Percentiles rank a stretch among this genome's conserved stretches.
Evolutionary conservation across 2,888 invertebrate genomes (phyloP).

Genomic region (Gari tellinella): DNA sequence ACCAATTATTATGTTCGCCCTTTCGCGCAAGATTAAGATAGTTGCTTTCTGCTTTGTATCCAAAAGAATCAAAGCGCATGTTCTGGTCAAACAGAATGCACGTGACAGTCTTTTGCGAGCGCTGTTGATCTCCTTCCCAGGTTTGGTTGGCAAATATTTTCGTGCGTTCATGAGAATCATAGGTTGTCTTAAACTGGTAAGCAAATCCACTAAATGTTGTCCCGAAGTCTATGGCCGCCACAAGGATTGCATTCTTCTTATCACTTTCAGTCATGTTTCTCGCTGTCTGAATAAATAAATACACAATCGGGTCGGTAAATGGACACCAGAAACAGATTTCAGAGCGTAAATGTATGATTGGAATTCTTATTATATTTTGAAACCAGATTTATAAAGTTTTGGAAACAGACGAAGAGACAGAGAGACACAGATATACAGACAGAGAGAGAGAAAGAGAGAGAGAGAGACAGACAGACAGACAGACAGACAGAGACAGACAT

Average conservation of each 20-base stretch:
- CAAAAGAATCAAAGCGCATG: slow-evolving; percentile 37
- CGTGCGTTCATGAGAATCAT: slow-evolving; percentile 28
- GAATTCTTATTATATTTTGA: no score
- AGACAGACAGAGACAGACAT: no score
- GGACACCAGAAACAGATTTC: no score
- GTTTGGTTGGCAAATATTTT: slow-evolving; percentile 24
- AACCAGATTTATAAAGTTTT: no score
- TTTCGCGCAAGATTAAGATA: slow-evolving; percentile 26
- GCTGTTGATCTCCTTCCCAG: slow-evolving; percentile 6
- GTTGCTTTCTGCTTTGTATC: slow-evolving; percentile 40
- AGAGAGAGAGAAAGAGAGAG: no score
- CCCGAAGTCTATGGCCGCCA: slow-evolving; percentile 54
- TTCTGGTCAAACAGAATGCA: slow-evolving; percentile 29
- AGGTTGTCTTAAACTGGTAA: slow-evolving; percentile 27
- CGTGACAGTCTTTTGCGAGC: slow-evolving; percentile 39
- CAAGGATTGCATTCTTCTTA: slow-evolving; percentile 10
- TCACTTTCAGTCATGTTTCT: no score
- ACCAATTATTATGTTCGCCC: slow-evolving; percentile 20
- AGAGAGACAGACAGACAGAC: no score
- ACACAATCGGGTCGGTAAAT: no score
- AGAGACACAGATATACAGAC: no score
- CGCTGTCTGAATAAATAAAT: no score
- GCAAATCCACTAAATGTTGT: slow-evolving; percentile 48
- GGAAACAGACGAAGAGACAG: no score
- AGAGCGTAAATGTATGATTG: no score